phyloP scores from a whole-genome alignment of 2,888 invertebrate species.

The Heliconius cydno region DNA sequence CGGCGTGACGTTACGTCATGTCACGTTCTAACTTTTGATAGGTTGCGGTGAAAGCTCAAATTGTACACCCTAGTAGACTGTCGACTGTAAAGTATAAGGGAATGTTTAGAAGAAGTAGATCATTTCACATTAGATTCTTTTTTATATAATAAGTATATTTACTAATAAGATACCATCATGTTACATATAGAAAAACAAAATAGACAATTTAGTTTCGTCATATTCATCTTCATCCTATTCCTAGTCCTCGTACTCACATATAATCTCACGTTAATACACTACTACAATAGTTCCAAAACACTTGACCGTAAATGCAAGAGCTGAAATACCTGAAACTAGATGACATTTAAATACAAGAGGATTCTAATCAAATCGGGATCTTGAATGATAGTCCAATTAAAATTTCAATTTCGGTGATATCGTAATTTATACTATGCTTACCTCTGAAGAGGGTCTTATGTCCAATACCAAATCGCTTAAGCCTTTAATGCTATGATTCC shows the following conservation, averaged over 20 bases:
- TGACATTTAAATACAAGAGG: conserved; percentile 14
- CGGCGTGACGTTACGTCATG: conserved; percentile 20
- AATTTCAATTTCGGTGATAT: conserved; percentile 31
- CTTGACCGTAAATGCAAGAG: conserved; percentile 8
- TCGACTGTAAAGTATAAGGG: not conserved
- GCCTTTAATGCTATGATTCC: conserved; percentile 6
- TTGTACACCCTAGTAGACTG: not conserved
- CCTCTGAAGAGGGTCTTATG: conserved; percentile 17
- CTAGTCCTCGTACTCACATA: not conserved
- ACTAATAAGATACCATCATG: not conserved
- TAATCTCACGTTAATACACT: not conserved
- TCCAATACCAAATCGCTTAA: conserved; percentile 18
- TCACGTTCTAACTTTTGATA: conserved; percentile 21
- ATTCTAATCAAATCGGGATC: conserved; percentile 38
- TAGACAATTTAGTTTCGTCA: not conserved
- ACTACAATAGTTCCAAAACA: not conserved
- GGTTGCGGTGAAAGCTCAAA: conserved; percentile 1
- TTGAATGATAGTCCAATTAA: conserved; percentile 43
- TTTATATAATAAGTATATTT: too few species aligned
- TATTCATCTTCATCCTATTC: too few species aligned
- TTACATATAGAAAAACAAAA: not conserved
- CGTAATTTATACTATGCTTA: conserved; percentile 24
- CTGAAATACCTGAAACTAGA: conserved; percentile 16
- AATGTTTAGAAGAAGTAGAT: not conserved
- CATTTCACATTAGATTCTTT: not conserved